Evolutionary conservation across 2,888 invertebrate genomes (phyloP), one percentile per base, ranked within the genome.

Genomic region (Patella ulyssiponensis): DNA sequence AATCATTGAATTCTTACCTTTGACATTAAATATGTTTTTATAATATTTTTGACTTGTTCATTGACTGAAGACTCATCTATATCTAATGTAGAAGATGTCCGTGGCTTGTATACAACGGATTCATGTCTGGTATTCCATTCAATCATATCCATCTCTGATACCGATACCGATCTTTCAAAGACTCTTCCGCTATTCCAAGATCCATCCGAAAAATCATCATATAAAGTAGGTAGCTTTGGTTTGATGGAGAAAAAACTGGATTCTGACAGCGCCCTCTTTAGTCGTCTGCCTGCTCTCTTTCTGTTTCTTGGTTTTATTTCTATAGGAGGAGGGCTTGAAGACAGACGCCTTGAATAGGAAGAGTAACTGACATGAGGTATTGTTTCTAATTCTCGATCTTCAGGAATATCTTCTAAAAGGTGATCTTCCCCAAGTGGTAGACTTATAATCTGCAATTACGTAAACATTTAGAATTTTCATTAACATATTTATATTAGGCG

Each of bases 371-470:
- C 33, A 3, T 58, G 76, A 51, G 74, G 72, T 27, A 54, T 71
- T 27, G 71, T 52, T 23, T 85, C 85, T 71, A 83, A 84, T 20
- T 83, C 86, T 27, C 86, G 86, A 73, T 88, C 88, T 77, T 88
- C 88, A 5, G 88, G 88, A 69, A 88, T 88, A 78, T 88, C 88
- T 12, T 87, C 87, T 33, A 88, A 78, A 75, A 86, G 82, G 51
- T 88, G 87, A 73, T 88, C 88, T 74, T 87, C 87, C 53, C 85
- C 84, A n/a, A 64, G 64, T 64, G 64, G 64, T 64, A 64, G 64
- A 64, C 20, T 64, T 23, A 64, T 3, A 23, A 23, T 64, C 64
- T 64, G 64, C 11, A 64, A 64, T 64, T 12, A 44, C 44, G 5
- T 44, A 9, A 44, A 44, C 9, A 44, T 44, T 44, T 44, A 9